Conservation (phyloP, 2,888 invertebrate species). For the Lomographa bimaculata region DNA sequence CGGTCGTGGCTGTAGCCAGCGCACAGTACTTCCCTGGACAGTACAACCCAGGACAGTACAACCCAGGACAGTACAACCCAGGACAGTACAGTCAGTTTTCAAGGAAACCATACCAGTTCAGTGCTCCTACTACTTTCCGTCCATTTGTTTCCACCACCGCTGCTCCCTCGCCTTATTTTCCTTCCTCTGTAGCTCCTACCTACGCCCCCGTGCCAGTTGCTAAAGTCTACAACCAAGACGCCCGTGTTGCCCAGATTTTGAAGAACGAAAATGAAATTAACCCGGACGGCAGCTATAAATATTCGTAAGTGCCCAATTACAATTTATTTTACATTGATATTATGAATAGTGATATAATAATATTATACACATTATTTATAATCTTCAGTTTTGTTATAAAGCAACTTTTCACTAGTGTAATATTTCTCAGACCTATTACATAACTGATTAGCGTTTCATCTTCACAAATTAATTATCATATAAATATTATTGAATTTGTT, state of each 20-base stretch:
- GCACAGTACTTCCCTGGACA: conserved; percentile 41
- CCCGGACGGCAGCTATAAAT: conserved; percentile 80
- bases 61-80: conserved; percentile 13
- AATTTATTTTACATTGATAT: too few relatives aligned
- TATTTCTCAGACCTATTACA: too few relatives aligned
- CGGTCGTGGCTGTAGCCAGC: conserved; percentile 50
- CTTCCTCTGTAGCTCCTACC: conserved; percentile 8
- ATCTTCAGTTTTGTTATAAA: too few relatives aligned
- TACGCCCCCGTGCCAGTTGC: conserved; percentile 17
- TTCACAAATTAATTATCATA: too few relatives aligned
- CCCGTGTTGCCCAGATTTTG: conserved; percentile 52
- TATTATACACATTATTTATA: too few relatives aligned
- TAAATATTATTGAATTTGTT: too few relatives aligned
- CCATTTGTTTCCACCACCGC: conserved; percentile 24
- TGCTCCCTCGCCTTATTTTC: conserved; percentile 14
- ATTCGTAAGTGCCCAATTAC: conserved; percentile 73
- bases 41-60: conserved; percentile 11
- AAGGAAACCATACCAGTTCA: conserved; percentile 16
- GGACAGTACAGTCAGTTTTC: conserved; percentile 26
- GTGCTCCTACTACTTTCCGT: conserved; percentile 23
- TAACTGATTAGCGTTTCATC: too few relatives aligned
- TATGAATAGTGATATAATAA: too few relatives aligned
- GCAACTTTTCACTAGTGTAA: too few relatives aligned
- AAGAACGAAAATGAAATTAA: conserved; percentile 68
- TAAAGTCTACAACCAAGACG: conserved; percentile 35